Evolutionary conservation across 2,113 vertebrate genomes (phyloP), one percentile per base, ranked within the genome.

Genomic region (Heptranchias perlo): DNA sequence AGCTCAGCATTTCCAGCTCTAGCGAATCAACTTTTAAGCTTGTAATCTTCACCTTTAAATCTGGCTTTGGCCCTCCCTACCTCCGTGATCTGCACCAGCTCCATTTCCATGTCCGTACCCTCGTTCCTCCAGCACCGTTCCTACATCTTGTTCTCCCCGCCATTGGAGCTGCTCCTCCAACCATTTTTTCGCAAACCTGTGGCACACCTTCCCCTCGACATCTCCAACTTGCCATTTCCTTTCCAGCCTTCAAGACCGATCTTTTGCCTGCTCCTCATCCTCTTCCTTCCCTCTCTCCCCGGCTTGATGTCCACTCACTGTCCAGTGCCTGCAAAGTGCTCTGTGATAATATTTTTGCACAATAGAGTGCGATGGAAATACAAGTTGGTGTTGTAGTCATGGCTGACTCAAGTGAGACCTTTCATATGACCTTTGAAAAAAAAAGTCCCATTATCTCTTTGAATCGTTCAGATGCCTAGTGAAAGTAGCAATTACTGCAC

Each of bases 401-500:
- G 6, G 35, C 28, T 61, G 89, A 62, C n/a, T 92, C 89, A 39
- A 92, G 54, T 7, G 4, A 35, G 54, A 23, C 89, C 78, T 39
- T 61, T 62, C 23, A n/a, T 18, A 18, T 92, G 89, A 92, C 89
- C 89, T 92, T 92, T 92, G 58, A 35, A n/a, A 18, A 92, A 52
- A 52, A 62, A 92, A n/a, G 61, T 8, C 78, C 16, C 10, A 35
- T 69, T 65, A 49, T 69, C 49, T 95, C 39, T 95, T 95, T 95
- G 64, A 69, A 95, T 52, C 11, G 13, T 65, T 95, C 62, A 69
- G 64, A 69, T 95, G 61, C 4, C 47, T 25, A 0, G 25, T 28
- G 94, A 95, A 95, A 95, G 94, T 65, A 69, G 94, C 47, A 95
- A 95, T 95, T 95, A 95, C 44, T 31, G 44, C n/a, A 35, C 64